A percentile compares a stretch with the other conserved stretches of the same genome.
Conservation (phyloP, 2,113 vertebrate genomes). For the Prunella fulvescens region DNA sequence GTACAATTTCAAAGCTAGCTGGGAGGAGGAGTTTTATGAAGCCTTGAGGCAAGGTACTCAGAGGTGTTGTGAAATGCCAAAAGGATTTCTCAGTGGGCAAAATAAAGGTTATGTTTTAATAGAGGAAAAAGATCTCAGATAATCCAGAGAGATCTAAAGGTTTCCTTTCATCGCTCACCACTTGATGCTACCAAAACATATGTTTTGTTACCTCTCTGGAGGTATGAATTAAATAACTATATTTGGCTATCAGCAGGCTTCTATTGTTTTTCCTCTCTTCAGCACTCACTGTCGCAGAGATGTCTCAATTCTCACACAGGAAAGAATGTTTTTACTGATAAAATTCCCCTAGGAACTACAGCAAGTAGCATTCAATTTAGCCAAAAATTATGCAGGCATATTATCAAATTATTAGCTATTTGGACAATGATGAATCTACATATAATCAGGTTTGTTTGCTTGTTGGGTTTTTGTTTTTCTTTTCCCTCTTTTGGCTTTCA, state of each 20-base stretch:
- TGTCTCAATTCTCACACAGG: constrained; percentile 38
- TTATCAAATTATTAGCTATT: constrained; percentile 22
- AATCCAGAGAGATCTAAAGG: constrained; percentile 24
- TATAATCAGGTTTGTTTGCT: background rate
- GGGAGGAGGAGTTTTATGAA: background rate
- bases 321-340: constrained; percentile 50
- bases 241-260: background rate
- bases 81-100: constrained; percentile 15
- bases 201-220: constrained; percentile 28
- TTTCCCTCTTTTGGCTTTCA: background rate
- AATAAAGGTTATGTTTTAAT: constrained; percentile 42
- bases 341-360: constrained; percentile 28
- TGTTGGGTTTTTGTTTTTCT: background rate
- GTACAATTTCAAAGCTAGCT: background rate
- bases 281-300: background rate
- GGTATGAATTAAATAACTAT: background rate
- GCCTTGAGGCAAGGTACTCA: background rate
- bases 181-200: constrained; percentile 23
- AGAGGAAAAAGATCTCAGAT: background rate
- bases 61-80: constrained; percentile 35
- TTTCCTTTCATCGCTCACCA: background rate
- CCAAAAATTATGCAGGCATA: constrained; percentile 25
- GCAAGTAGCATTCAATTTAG: constrained; percentile 10
- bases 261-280: background rate
- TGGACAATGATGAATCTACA: background rate